These are phyloP conservation scores for Poeciliopsis turneri DNA, from an alignment of 2,797 vertebrate species.

Conservation along the genomic window DNA sequence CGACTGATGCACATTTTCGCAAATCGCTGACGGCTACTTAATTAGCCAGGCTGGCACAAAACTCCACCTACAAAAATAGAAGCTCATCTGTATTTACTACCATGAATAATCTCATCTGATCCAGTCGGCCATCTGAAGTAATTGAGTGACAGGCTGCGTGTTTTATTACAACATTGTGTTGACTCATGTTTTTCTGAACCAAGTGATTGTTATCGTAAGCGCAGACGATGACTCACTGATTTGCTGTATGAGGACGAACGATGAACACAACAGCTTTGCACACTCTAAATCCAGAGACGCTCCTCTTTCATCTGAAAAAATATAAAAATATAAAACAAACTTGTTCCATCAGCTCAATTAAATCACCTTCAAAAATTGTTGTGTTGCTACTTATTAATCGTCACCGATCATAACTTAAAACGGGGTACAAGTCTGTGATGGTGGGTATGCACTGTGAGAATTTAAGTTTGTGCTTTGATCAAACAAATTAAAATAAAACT, in stretches of 20 bases:
- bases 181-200: conserved; percentile 4
- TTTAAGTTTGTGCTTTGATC: background rate
- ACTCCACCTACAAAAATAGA: conserved; percentile 49
- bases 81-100: conserved; percentile 44
- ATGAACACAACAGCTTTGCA: conserved; percentile 10
- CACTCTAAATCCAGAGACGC: conserved; percentile 28
- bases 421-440: background rate
- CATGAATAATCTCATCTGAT: conserved; percentile 38
- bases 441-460: background rate
- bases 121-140: conserved; percentile 21
- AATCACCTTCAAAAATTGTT: background rate
- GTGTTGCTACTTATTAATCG: background rate
- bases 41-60: conserved; percentile 18
- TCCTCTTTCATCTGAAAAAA: background rate
- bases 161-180: conserved; percentile 36
- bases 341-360: background rate
- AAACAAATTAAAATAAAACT: background rate
- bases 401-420: background rate
- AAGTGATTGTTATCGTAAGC: conserved; percentile 43
- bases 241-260: conserved; percentile 40
- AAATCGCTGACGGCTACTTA: too few species aligned
- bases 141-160: conserved; percentile 22
- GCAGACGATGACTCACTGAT: conserved; percentile 49
- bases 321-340: background rate
- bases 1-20: too few species aligned